Percentiles rank a stretch among this genome's conserved stretches.
These are phyloP conservation scores for Philypnodon macrostomus DNA, from an alignment of 2,797 vertebrate genomes.

Conservation along the genomic window DNA sequence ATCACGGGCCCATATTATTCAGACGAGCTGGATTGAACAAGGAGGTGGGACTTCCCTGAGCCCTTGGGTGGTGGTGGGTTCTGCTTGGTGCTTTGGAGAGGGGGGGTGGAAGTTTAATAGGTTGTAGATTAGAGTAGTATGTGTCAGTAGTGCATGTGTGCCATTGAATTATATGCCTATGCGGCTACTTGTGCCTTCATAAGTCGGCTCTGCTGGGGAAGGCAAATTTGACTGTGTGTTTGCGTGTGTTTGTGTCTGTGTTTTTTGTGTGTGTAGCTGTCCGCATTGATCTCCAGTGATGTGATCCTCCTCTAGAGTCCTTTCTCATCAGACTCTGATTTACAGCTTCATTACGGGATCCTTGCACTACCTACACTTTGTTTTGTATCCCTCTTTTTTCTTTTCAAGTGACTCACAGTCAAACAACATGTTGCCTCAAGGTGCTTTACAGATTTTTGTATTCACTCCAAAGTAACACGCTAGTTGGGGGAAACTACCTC, in stretches of 20 bases:
- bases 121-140: conserved; percentile 50
- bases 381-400: conserved; percentile 48
- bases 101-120: conserved; percentile 48
- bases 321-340: conserved; percentile 73
- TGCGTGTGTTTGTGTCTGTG: conserved; percentile 41
- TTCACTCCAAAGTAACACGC: too few species aligned
- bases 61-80: conserved; percentile 59
- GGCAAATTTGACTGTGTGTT: too few species aligned
- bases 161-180: conserved; percentile 23
- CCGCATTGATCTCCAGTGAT: conserved; percentile 72
- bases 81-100: conserved; percentile 5
- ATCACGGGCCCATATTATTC: conserved; percentile 97
- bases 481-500: too few species aligned
- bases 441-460: too few species aligned
- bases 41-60: conserved; percentile 89
- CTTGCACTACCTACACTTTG: conserved; percentile 48
- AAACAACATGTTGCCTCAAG: conserved; percentile 21
- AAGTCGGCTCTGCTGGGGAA: conserved; percentile 42
- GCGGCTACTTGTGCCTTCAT: conserved; percentile 36
- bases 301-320: conserved; percentile 69
- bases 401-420: conserved; percentile 46
- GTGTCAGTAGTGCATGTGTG: too few species aligned
- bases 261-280: conserved; percentile 37
- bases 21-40: conserved; percentile 91
- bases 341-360: conserved; percentile 75